A percentile compares a stretch with the other conserved stretches of the same genome.
Conservation (phyloP, 2,888 invertebrate species). For the Lymantria monacha region DNA sequence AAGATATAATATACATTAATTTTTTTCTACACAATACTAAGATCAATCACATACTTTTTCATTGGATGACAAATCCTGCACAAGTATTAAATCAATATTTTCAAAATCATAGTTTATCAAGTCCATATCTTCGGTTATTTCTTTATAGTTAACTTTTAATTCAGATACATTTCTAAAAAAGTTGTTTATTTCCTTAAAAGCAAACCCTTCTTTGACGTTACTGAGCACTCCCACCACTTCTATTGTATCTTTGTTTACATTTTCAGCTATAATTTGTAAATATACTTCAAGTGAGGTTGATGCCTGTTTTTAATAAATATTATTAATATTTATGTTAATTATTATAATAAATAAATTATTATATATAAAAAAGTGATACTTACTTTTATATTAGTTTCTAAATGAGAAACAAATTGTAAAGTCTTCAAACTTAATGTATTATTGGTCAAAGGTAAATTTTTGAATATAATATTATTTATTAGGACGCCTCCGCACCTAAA, state of each 20-base stretch:
- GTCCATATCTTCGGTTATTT: slow-evolving; percentile 6
- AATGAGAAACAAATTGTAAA: slow-evolving; percentile 26
- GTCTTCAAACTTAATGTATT: slow-evolving; percentile 7
- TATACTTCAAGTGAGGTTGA: slow-evolving; percentile 28
- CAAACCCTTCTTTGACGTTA: slow-evolving; percentile 1
- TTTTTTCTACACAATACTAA: not conserved
- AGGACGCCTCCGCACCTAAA: slow-evolving; percentile 44
- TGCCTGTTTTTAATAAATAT: slow-evolving; percentile 12
- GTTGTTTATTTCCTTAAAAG: slow-evolving; percentile 23
- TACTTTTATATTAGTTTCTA: slow-evolving; percentile 20
- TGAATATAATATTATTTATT: slow-evolving; percentile 32
- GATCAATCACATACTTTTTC: slow-evolving; percentile 20
- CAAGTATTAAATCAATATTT: slow-evolving; percentile 26
- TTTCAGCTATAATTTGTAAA: slow-evolving; percentile 40
- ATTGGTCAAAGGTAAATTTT: slow-evolving; percentile 17
- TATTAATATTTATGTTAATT: not conserved
- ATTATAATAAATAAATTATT: not conserved
- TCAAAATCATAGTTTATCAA: slow-evolving; percentile 6
- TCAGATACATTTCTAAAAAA: slow-evolving; percentile 11
- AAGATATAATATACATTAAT: too few relatives aligned
- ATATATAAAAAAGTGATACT: slow-evolving; percentile 8
- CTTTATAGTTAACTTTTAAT: slow-evolving; percentile 21
- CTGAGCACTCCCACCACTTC: slow-evolving; percentile 25
- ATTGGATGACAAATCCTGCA: slow-evolving; percentile 28
- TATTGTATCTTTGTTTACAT: slow-evolving; percentile 28